Evolutionary conservation across 2,888 invertebrate species (phyloP).

Genomic region (Ceramica pisi): DNA sequence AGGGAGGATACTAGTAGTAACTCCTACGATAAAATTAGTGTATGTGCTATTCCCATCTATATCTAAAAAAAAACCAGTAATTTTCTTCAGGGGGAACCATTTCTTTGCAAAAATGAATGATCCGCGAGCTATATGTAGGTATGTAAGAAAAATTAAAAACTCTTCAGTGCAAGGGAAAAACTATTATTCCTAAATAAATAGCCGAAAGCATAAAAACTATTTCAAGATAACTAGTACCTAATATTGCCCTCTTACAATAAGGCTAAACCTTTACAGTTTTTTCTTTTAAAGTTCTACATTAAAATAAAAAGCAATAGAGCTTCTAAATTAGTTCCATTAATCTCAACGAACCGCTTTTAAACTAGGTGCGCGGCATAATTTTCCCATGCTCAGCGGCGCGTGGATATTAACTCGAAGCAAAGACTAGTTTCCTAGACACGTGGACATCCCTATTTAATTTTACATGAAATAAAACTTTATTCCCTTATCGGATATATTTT

Average conservation of each 20-base stretch:
- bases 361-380: constrained; percentile 53
- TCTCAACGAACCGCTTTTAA: constrained; percentile 49
- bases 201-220: too few relatives aligned
- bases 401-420: constrained; percentile 57
- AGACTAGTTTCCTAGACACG: constrained; percentile 30
- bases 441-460: constrained; percentile 31
- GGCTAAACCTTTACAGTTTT: neutral
- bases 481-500: too few relatives aligned
- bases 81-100: too few relatives aligned
- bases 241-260: neutral
- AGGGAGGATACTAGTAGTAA: too few relatives aligned
- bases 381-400: constrained; percentile 46
- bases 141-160: too few relatives aligned
- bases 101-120: too few relatives aligned
- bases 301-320: constrained; percentile 52
- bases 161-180: too few relatives aligned
- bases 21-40: too few relatives aligned
- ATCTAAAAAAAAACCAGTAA: too few relatives aligned
- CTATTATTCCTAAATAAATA: too few relatives aligned
- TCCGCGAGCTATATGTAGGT: too few relatives aligned
- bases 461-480: constrained; percentile 23
- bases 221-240: neutral
- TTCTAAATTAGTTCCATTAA: constrained; percentile 57
- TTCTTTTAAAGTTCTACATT: constrained; percentile 19
- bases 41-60: too few relatives aligned